These are phyloP conservation scores for Sapajus apella DNA, from an alignment of 2,113 vertebrate species.

Conservation along the genomic window DNA sequence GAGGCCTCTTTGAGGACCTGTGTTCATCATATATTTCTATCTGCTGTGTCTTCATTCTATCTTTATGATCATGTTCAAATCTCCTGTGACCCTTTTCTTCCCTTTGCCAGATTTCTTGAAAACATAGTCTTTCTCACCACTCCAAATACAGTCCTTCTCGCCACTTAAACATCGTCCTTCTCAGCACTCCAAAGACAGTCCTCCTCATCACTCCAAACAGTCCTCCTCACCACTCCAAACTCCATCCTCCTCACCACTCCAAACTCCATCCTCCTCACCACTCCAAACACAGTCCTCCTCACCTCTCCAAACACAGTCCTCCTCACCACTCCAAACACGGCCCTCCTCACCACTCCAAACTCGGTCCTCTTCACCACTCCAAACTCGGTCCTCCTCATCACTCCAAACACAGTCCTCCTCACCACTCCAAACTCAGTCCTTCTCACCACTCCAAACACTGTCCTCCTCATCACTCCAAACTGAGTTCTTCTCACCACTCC, in stretches of 20 bases:
- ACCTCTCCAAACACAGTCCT: not conserved
- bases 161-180: rapidly evolving
- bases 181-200: rapidly evolving
- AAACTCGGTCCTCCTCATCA: no score
- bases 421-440: no score
- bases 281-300: not conserved
- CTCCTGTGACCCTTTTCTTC: not conserved
- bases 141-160: rapidly evolving
- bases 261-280: no score
- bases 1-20: not conserved
- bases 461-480: not conserved
- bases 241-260: no score
- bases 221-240: no score
- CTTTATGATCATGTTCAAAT: not conserved
- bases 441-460: no score
- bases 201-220: no score
- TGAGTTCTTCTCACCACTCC: no score
- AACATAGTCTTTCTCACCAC: no score
- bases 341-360: not conserved
- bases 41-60: not conserved
- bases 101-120: not conserved
- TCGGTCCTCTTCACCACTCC: no score
- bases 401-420: not conserved
- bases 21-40: not conserved
- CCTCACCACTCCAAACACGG: rapidly evolving